These are phyloP conservation scores for Aselliscus stoliczkanus DNA, from an alignment of 2,797 vertebrate species.

Conservation along the genomic window DNA sequence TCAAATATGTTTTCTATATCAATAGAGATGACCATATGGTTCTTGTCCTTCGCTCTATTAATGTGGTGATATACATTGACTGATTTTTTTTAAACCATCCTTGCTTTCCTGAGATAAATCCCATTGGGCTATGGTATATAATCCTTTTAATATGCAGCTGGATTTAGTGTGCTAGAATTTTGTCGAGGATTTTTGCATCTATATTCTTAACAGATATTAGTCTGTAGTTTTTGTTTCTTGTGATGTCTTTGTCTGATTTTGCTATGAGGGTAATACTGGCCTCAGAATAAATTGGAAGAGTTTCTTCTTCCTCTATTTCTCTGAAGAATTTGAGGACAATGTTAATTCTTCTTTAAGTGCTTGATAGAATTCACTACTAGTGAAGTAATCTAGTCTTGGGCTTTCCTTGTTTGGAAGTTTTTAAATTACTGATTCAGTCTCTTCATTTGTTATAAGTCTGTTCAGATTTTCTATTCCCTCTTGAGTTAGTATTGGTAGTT, in stretches of 20 bases:
- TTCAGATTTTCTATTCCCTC: not conserved
- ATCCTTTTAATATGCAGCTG: not conserved
- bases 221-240: not conserved
- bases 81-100: not conserved
- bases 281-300: not conserved
- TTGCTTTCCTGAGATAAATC: not conserved
- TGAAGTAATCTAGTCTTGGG: not conserved
- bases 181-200: not conserved
- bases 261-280: not conserved
- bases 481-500: not conserved
- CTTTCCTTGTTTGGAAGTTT: not conserved
- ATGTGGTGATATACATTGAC: not conserved
- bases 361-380: not conserved
- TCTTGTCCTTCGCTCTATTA: constrained; percentile 2
- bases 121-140: not conserved
- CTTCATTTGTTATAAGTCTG: not conserved
- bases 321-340: not conserved
- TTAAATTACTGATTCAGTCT: not conserved
- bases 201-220: not conserved
- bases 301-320: not conserved
- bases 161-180: not conserved
- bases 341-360: not conserved
- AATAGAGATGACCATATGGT: not conserved
- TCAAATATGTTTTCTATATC: not conserved
- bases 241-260: not conserved